These are phyloP conservation scores for Dryadula phaetusa DNA, from an alignment of 2,888 invertebrate species.

Conservation along the genomic window DNA sequence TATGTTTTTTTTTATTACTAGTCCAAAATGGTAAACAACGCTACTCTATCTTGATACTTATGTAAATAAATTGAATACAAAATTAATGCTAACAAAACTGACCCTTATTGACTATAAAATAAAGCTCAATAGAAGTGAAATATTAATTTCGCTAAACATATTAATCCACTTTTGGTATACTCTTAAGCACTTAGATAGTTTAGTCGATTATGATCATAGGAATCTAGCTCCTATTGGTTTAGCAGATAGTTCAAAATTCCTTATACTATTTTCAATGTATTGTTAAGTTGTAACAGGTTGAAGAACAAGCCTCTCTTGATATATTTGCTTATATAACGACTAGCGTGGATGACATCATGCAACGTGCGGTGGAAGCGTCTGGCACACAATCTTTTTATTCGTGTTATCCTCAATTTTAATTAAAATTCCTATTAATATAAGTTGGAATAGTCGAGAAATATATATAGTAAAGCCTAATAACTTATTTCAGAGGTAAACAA, in stretches of 20 bases:
- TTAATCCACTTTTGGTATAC: conserved; percentile 12
- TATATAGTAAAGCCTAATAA: no score
- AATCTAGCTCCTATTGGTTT: background rate
- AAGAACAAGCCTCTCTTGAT: conserved; percentile 20
- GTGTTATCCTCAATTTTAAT: background rate
- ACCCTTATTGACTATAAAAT: background rate
- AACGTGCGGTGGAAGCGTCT: background rate
- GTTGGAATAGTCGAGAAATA: background rate
- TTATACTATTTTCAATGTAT: background rate
- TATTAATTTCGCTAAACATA: background rate
- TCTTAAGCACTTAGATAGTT: background rate
- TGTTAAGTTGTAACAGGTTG: background rate
- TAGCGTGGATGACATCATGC: conserved; percentile 34
- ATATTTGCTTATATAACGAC: conserved; percentile 33
- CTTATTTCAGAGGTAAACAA: background rate
- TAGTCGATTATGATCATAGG: background rate
- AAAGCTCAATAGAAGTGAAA: conserved; percentile 2
- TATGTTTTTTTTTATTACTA: conserved; percentile 1
- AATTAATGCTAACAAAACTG: background rate
- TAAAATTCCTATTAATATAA: background rate
- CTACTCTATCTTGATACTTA: conserved; percentile 3
- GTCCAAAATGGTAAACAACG: conserved; percentile 12
- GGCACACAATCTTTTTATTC: background rate
- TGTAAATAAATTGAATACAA: conserved; percentile 2
- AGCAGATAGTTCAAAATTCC: background rate